Base-by-base conservation (phyloP, 2,888 invertebrate species). In the Rotaria socialis region DNA sequence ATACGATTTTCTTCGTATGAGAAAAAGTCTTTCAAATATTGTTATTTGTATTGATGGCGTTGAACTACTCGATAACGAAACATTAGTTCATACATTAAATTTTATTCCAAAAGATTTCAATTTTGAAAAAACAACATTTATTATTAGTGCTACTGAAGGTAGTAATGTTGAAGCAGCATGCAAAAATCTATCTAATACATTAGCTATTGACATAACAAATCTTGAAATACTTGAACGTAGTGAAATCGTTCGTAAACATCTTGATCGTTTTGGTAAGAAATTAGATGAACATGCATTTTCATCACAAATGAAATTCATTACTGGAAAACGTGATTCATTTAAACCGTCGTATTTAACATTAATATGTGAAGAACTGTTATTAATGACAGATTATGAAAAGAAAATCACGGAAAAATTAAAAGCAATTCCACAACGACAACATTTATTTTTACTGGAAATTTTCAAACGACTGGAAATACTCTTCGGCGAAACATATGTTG, bases 261-360 rank as follows among this genome's bases (percentile, higher is more conserved):
- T 92, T 80, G 89, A 89, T 7, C 87, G 87, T 84, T 90, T 91
- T 88, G 88, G 91, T 52, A 92, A 92, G 88, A 85, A 88, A 10
- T 88, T 92, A 84, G 90, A 91, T 88, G 91, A 92, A 87, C 89
- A 90, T 19, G 89, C 90, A 14, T 92, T 92, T 88, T 91, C 91
- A 88, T 91, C 92, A 88, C 89, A 92, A 90, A 89, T 92, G 90
- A 90, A 90, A 87, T 86, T 90, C 85, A 88, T 92, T 80, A 88
- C 90, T 60, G 89, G 89, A 8, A 92, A 92, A 89, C 90, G 89
- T 60, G 92, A 92, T 85, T 90, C 91, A n/a, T 89, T 88, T 85
- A 89, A 89, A 47, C 91, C 92, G 2, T 88, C 91, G 47, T 92
- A 90, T 88, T 89, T 92, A 87, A 89, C 89, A 85, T 88, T 92